Evolutionary conservation across 2,888 invertebrate species (phyloP).

Genomic region (Eupithecia dodoneata): DNA sequence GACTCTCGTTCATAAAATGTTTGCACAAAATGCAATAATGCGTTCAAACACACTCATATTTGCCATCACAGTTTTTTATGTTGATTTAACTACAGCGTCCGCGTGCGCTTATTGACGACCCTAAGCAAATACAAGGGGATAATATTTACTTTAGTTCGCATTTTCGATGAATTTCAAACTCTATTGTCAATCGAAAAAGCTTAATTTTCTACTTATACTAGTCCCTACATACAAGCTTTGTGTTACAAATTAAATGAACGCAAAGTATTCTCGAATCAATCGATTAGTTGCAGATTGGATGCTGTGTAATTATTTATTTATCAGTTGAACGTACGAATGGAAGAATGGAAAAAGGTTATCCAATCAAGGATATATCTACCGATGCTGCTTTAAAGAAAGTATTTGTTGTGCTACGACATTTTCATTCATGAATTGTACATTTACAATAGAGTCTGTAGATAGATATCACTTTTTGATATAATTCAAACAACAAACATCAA

Average conservation of each 20-base stretch:
- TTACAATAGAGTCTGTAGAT: background rate
- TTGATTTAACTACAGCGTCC: constrained; percentile 35
- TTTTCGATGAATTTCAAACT: background rate
- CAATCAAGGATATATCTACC: background rate
- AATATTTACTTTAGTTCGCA: constrained; percentile 51
- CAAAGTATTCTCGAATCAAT: constrained; percentile 27
- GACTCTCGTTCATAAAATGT: constrained; percentile 25
- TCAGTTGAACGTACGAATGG: constrained; percentile 1
- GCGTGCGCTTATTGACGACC: constrained; percentile 33
- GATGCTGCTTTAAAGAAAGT: background rate
- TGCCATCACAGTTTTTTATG: constrained; percentile 53
- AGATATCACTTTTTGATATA: background rate
- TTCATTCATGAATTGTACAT: background rate
- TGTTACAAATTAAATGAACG: constrained; percentile 54
- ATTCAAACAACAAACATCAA: no score
- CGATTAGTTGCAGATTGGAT: constrained; percentile 30
- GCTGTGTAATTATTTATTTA: constrained; percentile 15
- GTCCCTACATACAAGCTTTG: constrained; percentile 38
- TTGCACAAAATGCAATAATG: constrained; percentile 39
- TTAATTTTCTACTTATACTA: constrained; percentile 10
- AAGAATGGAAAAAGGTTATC: background rate
- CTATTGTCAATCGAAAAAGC: constrained; percentile 1
- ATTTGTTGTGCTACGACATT: background rate
- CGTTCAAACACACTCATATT: constrained; percentile 40
- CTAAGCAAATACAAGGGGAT: constrained; percentile 63